A percentile compares a stretch with the other conserved stretches of the same genome.
Conservation (phyloP, 2,113 vertebrate genomes). For the Kobus ellipsiprymnus region DNA sequence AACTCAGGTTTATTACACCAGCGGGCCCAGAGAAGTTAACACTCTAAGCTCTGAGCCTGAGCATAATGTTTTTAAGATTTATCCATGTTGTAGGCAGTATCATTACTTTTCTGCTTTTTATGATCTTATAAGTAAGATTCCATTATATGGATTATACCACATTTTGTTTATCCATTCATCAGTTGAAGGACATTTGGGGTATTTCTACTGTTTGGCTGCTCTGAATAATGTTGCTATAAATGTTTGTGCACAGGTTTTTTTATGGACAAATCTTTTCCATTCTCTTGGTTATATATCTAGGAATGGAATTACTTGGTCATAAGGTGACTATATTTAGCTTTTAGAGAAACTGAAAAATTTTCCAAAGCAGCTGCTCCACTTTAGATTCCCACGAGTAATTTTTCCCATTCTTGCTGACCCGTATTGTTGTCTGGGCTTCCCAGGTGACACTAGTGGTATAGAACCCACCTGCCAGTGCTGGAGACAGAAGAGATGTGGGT, state of each 20-base stretch:
- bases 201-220: not conserved
- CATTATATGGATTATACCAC: not conserved
- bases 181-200: not conserved
- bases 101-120: not conserved
- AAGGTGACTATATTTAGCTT: not conserved
- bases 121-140: not conserved
- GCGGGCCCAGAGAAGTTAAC: not conserved
- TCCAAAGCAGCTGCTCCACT: not conserved
- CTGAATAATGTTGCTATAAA: not conserved
- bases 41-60: not conserved
- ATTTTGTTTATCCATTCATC: not conserved
- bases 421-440: not conserved
- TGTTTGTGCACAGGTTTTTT: not conserved
- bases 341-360: not conserved
- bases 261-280: not conserved
- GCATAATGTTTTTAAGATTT: not conserved
- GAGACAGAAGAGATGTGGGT: not conserved
- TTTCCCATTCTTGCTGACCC: not conserved
- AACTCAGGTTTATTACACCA: not conserved
- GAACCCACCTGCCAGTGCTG: not conserved
- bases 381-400: not conserved
- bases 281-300: not conserved
- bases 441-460: not conserved
- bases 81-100: not conserved
- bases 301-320: not conserved